phyloP scores from a whole-genome alignment of 2,113 vertebrate species.

The Prochilodus magdalenae region DNA sequence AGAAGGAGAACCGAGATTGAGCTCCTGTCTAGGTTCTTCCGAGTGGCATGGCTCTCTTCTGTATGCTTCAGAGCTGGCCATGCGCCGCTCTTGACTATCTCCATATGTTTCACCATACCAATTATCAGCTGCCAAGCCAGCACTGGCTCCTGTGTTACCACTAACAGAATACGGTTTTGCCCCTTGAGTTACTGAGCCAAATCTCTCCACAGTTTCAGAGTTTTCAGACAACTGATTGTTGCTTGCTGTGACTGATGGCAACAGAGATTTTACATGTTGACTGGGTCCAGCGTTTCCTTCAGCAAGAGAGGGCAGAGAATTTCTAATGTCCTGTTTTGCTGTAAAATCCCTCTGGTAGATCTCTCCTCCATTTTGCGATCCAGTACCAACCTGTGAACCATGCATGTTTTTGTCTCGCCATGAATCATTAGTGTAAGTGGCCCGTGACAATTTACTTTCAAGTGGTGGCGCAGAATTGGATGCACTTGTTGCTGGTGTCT shows the following conservation, averaged over 20 bases:
- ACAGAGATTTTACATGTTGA: slow-evolving; percentile 26
- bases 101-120: slow-evolving; percentile 70
- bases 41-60: background rate
- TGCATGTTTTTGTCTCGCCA: slow-evolving; percentile 35
- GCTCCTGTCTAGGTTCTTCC: slow-evolving; percentile 44
- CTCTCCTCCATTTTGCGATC: slow-evolving; percentile 2
- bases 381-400: slow-evolving; percentile 12
- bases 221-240: slow-evolving; percentile 11
- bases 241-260: slow-evolving; percentile 7
- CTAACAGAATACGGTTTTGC: background rate
- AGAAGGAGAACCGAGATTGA: background rate
- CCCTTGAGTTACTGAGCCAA: slow-evolving; percentile 77
- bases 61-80: slow-evolving; percentile 40
- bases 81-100: slow-evolving; percentile 54
- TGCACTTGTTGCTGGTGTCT: slow-evolving; percentile 15
- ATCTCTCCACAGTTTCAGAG: slow-evolving; percentile 73
- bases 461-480: background rate
- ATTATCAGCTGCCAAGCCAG: slow-evolving; percentile 42
- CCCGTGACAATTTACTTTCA: background rate
- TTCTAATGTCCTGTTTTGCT: slow-evolving; percentile 10
- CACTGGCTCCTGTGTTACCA: background rate
- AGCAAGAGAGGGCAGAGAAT: slow-evolving; percentile 8
- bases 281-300: slow-evolving; percentile 8
- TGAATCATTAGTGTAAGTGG: slow-evolving; percentile 16
- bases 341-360: slow-evolving; percentile 18